Conservation (phyloP, 2,113 vertebrate species). For the Origma solitaria region DNA sequence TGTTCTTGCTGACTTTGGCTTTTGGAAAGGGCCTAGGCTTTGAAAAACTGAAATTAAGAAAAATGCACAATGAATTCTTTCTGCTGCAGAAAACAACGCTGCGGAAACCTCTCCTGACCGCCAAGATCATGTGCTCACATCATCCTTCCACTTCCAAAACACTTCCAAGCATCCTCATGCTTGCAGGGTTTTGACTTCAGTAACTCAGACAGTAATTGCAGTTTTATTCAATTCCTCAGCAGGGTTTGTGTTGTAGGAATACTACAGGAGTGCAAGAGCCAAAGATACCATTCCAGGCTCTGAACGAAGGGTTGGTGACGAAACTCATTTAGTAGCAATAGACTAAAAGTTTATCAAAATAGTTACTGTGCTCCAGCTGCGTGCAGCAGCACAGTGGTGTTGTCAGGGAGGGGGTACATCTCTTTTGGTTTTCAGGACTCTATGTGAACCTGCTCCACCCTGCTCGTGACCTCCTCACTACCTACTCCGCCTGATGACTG, state of each 20-base stretch:
- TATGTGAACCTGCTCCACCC: slow-evolving; percentile 68
- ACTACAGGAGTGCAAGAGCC: neutral
- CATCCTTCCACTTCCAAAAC: neutral
- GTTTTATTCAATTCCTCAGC: slow-evolving; percentile 22
- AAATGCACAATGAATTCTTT: slow-evolving; percentile 39
- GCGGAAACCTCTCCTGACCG: neutral
- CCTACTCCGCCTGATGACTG: slow-evolving; percentile 53
- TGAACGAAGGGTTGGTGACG: slow-evolving; percentile 18
- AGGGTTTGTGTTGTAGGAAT: slow-evolving; percentile 14
- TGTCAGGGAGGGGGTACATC: slow-evolving; percentile 57
- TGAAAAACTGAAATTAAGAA: neutral
- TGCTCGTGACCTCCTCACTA: slow-evolving; percentile 40
- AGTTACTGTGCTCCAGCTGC: slow-evolving; percentile 53
- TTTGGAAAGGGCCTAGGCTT: neutral
- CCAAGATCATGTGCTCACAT: neutral
- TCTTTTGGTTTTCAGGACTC: slow-evolving; percentile 54
- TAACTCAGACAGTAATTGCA: slow-evolving; percentile 4
- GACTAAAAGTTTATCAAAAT: slow-evolving; percentile 70
- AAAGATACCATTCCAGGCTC: slow-evolving; percentile 48
- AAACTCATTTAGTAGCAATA: slow-evolving; percentile 67
- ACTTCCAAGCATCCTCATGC: neutral
- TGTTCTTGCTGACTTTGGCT: neutral
- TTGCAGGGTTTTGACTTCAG: neutral
- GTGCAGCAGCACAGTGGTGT: slow-evolving; percentile 25
- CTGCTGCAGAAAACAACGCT: neutral